Base-by-base conservation (phyloP, 2,113 vertebrate genomes). In the Micronycteris hirsuta region DNA sequence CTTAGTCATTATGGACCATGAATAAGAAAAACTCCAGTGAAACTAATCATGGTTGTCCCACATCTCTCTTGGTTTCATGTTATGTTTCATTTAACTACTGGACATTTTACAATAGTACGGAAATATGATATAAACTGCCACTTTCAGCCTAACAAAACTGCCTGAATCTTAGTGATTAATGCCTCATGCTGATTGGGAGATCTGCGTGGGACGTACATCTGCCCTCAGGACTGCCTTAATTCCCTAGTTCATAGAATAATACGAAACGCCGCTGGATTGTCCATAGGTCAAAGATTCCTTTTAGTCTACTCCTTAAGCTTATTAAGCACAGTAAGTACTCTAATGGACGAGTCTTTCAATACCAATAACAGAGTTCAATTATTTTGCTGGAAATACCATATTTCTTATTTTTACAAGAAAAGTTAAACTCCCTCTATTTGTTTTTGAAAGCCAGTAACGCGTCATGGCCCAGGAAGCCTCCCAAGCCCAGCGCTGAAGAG, bases 11-110 rank as follows among this genome's bases (percentile, higher is more conserved):
- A 58, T 80, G 61, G 38, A 16, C 58, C 56, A 74, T n/a, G 52
- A 74, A n/a, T 45, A 86, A 85, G 24, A 80, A 26, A 70, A 86
- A 90, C 13, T 76, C 65, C 47, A 85, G 38, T n/a, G 61, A 95
- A 92, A 91, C 47, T 92, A 61, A 67, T 65, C 14, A 67, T 84
- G 45, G 17, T 33, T 86, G n/a, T 71, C 24, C 1, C 8, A 14
- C 43, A 33, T 78, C 76, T 94, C 54, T 90, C 33, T 86, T 81
- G 54, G 65, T 81, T 90, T 89, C 65, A 26, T 56, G 33, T 81
- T 49, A 88, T 84, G 19, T 65, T 91, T 92, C 92, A 84, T 89
- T 94, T 96, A 93, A 82, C n/a, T 77, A 71, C 2, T 43, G 74
- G 41, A 24, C 45, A 73, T 58, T 96, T 96, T 90, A 54, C 70